phyloP scores from a whole-genome alignment of 2,888 invertebrate genomes.

The Pegoplata infirma region DNA sequence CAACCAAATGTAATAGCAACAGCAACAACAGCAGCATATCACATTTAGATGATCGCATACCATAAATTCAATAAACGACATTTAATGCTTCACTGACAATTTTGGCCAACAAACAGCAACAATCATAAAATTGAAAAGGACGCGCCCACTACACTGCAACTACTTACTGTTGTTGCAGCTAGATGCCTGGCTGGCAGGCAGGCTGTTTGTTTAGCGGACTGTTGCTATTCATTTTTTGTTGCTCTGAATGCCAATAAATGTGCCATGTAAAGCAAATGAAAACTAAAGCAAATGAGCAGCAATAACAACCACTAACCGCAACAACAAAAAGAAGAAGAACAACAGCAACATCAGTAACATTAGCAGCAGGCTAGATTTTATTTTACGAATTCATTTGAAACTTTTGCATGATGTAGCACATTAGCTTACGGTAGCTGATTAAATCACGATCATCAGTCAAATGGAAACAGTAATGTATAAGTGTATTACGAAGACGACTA shows the following conservation, averaged over 20 bases:
- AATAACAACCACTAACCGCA: slow-evolving; percentile 29
- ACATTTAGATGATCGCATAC: slow-evolving; percentile 64
- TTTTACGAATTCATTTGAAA: slow-evolving; percentile 51
- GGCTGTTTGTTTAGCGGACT: too few species aligned
- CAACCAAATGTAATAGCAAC: too few species aligned
- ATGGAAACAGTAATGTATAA: slow-evolving; percentile 66
- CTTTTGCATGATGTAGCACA: slow-evolving; percentile 63
- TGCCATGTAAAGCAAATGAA: slow-evolving; percentile 47
- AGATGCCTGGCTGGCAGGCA: too few species aligned
- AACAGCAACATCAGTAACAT: too few species aligned
- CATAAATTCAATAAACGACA: slow-evolving; percentile 66
- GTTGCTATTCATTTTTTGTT: slow-evolving; percentile 30
- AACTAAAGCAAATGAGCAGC: slow-evolving; percentile 60
- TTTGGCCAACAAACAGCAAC: slow-evolving; percentile 61
- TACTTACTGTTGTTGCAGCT: slow-evolving; percentile 28
- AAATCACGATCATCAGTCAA: slow-evolving; percentile 77
- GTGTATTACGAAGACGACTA: slow-evolving; percentile 27
- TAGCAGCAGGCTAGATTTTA: slow-evolving; percentile 51
- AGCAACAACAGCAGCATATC: slow-evolving; percentile 53
- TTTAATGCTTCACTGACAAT: slow-evolving; percentile 66
- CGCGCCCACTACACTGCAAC: slow-evolving; percentile 58
- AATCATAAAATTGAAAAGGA: slow-evolving; percentile 63
- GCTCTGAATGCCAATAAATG: slow-evolving; percentile 56
- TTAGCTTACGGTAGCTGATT: slow-evolving; percentile 66
- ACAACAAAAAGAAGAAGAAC: background rate